phyloP scores from a whole-genome alignment of 2,797 vertebrate genomes.

The Hyperoplus immaculatus region DNA sequence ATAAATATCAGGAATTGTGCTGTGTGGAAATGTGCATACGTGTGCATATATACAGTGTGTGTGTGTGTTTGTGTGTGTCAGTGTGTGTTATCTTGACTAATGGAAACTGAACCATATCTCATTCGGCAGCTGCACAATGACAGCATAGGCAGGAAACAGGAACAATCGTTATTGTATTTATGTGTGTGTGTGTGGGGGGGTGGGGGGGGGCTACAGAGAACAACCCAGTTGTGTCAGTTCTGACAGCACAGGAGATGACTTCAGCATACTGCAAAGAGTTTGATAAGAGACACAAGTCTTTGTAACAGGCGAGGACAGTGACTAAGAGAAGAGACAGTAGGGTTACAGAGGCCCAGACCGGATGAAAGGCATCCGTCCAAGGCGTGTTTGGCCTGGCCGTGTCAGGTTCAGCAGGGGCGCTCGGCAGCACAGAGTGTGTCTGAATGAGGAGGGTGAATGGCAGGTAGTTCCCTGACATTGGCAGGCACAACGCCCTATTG shows the following conservation, averaged over 20 bases:
- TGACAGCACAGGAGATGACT: conserved; percentile 76
- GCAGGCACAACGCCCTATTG: conserved; percentile 53
- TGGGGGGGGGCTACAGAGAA: conserved; percentile 47
- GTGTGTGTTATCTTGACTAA: conserved; percentile 35
- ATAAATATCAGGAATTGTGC: conserved; percentile 29
- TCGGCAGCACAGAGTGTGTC: conserved; percentile 29
- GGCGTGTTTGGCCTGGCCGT: conserved; percentile 37
- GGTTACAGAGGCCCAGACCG: conserved; percentile 19
- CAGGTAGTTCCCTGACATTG: conserved; percentile 64
- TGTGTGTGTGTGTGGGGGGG: conserved; percentile 36
- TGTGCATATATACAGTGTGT: not conserved
- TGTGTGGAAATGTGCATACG: conserved; percentile 27
- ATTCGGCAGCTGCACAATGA: conserved; percentile 74
- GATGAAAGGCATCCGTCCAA: conserved; percentile 45
- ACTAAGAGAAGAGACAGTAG: conserved; percentile 41
- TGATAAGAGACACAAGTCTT: conserved; percentile 69
- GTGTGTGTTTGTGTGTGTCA: not conserved
- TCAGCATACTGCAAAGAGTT: conserved; percentile 65
- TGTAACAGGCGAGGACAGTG: conserved; percentile 34
- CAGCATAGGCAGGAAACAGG: conserved; percentile 77
- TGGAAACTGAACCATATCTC: conserved; percentile 72
- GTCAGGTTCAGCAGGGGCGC: conserved; percentile 41
- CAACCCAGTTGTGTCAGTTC: conserved; percentile 63
- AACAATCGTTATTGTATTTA: conserved; percentile 79
- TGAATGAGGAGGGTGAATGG: conserved; percentile 57